Evolutionary conservation across 2,888 invertebrate species (phyloP).

Genomic region (Phaonia tiefii): DNA sequence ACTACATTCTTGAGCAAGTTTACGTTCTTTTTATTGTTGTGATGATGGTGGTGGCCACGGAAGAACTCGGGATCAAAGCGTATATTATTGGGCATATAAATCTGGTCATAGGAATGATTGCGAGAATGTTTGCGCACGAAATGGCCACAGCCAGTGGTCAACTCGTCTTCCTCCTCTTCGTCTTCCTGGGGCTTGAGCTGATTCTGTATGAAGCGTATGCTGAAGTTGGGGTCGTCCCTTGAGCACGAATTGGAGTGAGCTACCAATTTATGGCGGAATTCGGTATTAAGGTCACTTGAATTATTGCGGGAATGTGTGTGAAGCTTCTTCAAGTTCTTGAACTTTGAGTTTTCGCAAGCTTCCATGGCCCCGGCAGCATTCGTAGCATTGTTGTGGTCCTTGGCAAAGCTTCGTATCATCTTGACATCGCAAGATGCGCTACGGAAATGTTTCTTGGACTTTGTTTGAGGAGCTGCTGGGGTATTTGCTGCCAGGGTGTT

Average conservation of each 20-base stretch:
- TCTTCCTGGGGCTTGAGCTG: slow-evolving; percentile 76
- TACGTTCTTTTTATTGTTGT: slow-evolving; percentile 77
- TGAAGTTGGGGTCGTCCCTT: slow-evolving; percentile 77
- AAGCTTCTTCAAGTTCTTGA: slow-evolving; percentile 78
- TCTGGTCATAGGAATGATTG: slow-evolving; percentile 81
- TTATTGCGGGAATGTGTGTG: slow-evolving; percentile 80
- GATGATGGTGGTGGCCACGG: slow-evolving; percentile 73
- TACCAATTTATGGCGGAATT: slow-evolving; percentile 74
- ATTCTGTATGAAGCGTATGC: slow-evolving; percentile 80
- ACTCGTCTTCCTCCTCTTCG: slow-evolving; percentile 77
- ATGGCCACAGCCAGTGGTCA: slow-evolving; percentile 78
- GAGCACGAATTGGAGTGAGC: slow-evolving; percentile 77
- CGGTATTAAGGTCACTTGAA: slow-evolving; percentile 79
- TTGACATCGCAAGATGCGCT: slow-evolving; percentile 81
- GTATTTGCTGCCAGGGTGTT: slow-evolving; percentile 71
- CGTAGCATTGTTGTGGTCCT: slow-evolving; percentile 74
- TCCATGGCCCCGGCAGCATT: slow-evolving; percentile 56
- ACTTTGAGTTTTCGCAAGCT: slow-evolving; percentile 73
- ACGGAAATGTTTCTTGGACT: slow-evolving; percentile 80
- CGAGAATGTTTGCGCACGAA: slow-evolving; percentile 80
- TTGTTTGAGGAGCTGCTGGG: slow-evolving; percentile 75
- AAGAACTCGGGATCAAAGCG: slow-evolving; percentile 80
- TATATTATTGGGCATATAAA: slow-evolving; percentile 80
- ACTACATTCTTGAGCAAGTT: slow-evolving; percentile 79
- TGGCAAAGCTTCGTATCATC: slow-evolving; percentile 79